Percentiles rank a stretch among this genome's conserved stretches.
These are phyloP conservation scores for Micromesistius poutassou DNA, from an alignment of 2,797 vertebrate species.

Conservation along the genomic window DNA sequence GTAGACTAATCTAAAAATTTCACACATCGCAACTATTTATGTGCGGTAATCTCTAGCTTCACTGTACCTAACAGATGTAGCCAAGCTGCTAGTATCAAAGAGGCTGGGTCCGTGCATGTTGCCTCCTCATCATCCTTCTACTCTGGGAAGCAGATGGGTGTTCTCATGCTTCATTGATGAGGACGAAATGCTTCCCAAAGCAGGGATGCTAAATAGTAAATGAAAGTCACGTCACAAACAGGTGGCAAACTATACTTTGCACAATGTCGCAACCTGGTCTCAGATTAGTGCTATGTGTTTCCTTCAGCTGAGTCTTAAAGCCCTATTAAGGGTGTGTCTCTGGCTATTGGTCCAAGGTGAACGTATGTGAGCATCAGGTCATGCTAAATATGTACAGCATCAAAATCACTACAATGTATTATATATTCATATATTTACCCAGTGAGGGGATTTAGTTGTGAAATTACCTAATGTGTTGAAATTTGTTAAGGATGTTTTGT, in stretches of 20 bases:
- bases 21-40: neutral
- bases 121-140: conserved; percentile 11
- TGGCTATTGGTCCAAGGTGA: conserved; percentile 14
- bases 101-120: neutral
- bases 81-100: neutral
- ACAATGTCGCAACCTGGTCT: conserved; percentile 8
- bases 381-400: conserved; percentile 17
- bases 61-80: neutral
- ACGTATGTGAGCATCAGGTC: conserved; percentile 20
- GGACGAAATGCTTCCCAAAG: conserved; percentile 48
- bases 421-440: conserved; percentile 25
- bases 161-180: conserved; percentile 55
- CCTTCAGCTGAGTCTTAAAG: conserved; percentile 38
- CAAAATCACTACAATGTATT: conserved; percentile 13
- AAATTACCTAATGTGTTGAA: conserved; percentile 15
- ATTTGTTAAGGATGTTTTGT: neutral
- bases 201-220: conserved; percentile 65
- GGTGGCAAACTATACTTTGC: conserved; percentile 40
- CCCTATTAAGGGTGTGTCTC: conserved; percentile 44
- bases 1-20: neutral
- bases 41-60: neutral
- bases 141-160: conserved; percentile 47
- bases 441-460: neutral
- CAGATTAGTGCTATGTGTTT: conserved; percentile 29
- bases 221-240: conserved; percentile 61